Conservation (phyloP, 2,113 vertebrate species). For the Dicentrarchus labrax region DNA sequence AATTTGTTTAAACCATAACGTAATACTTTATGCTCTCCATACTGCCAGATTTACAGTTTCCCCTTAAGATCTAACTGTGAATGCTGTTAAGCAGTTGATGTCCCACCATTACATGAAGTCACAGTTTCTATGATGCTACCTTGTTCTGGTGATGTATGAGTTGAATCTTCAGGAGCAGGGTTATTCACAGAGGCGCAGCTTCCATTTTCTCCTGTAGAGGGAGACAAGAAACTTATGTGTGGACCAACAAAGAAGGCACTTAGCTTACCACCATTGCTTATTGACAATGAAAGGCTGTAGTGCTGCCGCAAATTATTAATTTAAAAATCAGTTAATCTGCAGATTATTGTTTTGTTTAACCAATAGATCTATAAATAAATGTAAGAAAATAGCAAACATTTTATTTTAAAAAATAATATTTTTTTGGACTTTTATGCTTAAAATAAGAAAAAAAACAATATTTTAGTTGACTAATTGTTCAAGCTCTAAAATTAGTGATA, state of each 20-base stretch:
- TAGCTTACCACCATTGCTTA: not conserved
- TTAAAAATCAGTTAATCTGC: not conserved
- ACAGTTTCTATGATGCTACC: constrained; percentile 64
- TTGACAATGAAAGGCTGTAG: not conserved
- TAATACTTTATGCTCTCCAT: not conserved
- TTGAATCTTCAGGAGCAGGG: constrained; percentile 69
- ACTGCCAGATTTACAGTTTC: not conserved
- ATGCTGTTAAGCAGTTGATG: not conserved
- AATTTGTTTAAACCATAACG: not conserved
- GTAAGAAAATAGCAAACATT: not conserved
- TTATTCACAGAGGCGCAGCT: constrained; percentile 70
- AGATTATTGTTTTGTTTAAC: not conserved
- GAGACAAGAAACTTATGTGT: constrained; percentile 42
- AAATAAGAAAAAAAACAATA: not conserved
- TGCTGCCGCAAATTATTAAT: not conserved
- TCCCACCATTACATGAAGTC: not conserved
- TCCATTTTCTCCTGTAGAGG: constrained; percentile 79
- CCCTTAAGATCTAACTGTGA: not conserved
- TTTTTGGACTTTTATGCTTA: not conserved
- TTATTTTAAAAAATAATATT: too few relatives aligned
- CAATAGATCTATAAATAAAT: not conserved
- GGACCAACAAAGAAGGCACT: not conserved
- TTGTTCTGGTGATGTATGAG: constrained; percentile 80
- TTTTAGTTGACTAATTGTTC: constrained; percentile 1
- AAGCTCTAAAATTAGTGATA: not conserved